Evolutionary conservation across 1,140 invertebrate species (phyloP), one percentile per base, ranked within the genome.

Genomic region (Physella acuta): DNA sequence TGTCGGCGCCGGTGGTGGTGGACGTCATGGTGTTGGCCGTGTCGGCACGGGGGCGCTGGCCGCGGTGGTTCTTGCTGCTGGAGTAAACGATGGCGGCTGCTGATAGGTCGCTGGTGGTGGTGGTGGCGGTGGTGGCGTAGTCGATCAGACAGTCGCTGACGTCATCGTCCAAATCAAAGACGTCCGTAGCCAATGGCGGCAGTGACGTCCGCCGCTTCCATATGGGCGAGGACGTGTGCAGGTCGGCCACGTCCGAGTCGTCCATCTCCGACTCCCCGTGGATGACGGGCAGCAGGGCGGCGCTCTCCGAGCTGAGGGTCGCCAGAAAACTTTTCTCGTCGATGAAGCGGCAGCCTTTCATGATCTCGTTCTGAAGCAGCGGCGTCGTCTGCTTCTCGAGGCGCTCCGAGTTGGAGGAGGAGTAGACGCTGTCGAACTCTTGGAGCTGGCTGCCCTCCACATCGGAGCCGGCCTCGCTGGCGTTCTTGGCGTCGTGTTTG

Each of bases 281-380:
- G 0, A 53, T 39, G 20, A 76, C 77, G 1, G 76, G 68, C 30
- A 79, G 72, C 0, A 81, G 67, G 61, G 75, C 76, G 2, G 78
- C 68, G 69, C 76, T 77, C 49, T 79, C 78, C 72, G 81, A 87
- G 55, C 86, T 84, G 1, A 81, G 66, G 3, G 60, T 60, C 11
- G 77, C 76, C 69, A 81, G 75, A 44, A 83, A 73, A 66, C 81
- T 81, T 33, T 80, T 78, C 52, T 82, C 80, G 53, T 84, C 82
- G 33, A 84, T 84, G 70, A 79, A 84, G 31, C 73, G 72, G 60
- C 79, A 74, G n/a, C 79, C 82, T 59, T 73, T 60, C 2, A 78
- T 56, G 26, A 76, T 68, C 26, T 79, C 77, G 34, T 73, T 74
- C 30, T 78, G 73, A 20, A 80, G 70, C 14, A 80, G 68, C 0